Base-by-base conservation (phyloP, 1,140 invertebrate species). In the Drosophila grimshawi region DNA sequence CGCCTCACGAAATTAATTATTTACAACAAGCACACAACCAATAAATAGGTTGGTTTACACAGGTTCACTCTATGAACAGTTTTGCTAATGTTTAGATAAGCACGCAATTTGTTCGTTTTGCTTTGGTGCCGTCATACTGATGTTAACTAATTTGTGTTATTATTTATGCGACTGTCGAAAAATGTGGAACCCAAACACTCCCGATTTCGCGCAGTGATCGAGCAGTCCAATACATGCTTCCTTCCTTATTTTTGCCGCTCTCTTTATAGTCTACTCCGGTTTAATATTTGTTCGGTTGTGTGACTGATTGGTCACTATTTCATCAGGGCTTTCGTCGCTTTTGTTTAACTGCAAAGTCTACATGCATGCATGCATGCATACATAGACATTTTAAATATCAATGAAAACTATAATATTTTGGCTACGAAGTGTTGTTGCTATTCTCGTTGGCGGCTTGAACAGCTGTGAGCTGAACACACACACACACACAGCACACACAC, bases 401-500 rank as follows among this genome's bases (percentile, higher is more conserved):
- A 29, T 1, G 5, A 41, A 39, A 2, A 37, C 2, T 11, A 27
- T n/a, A 56, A 56, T 37, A 30, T 27, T 10, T 19, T 7, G 6
- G 11, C 8, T 37, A 10, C 2, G 52, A 55, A 37, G 10, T 43
- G 10, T 39, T 55, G 27, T 35, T 55, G 11, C 11, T 10, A 10
- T 45, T 30, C 43, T 46, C n/a, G 27, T 39, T 8, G 10, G 41
- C 27, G 11, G 33, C 5, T 6, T 39, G 19, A 60, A 51, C 64
- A 49, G 45, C 45, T 60, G 64, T 59, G 19, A 5, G 11, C 33
- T 32, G 32, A 7, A 29, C 8, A 11, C 11, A 64, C 8, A 32
- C n/a, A 37, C 37, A 45, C 62, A 33, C 19, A 8, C 57, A 45
- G 4, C 46, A 33, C 7, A 35, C 53, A 39, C 5, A 4, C 4